These are phyloP conservation scores for Cheilinus undulatus DNA, from an alignment of 2,113 vertebrate species.

Conservation along the genomic window DNA sequence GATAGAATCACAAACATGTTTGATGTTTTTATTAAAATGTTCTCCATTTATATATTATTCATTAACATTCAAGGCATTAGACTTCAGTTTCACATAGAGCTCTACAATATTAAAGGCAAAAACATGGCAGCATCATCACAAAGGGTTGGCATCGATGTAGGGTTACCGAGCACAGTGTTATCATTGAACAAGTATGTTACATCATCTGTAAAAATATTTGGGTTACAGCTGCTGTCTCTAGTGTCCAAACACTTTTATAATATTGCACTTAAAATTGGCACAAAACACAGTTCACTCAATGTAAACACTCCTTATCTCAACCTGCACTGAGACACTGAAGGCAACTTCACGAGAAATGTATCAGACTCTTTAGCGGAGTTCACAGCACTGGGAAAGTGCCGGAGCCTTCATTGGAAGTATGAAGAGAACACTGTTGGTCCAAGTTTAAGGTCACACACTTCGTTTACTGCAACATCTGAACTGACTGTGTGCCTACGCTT, in stretches of 20 bases:
- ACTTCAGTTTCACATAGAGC: constrained; percentile 28
- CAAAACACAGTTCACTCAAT: constrained; percentile 22
- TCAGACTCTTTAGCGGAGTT: background rate
- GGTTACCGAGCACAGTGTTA: constrained; percentile 46
- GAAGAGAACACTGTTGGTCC: too few relatives aligned
- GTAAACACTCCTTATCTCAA: constrained; percentile 63
- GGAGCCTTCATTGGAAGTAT: too few relatives aligned
- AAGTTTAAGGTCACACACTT: too few relatives aligned
- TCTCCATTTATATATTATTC: constrained; percentile 71
- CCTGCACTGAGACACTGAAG: constrained; percentile 29
- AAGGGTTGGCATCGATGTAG: constrained; percentile 46
- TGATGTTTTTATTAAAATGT: constrained; percentile 71
- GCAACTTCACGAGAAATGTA: background rate
- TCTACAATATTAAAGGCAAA: constrained; percentile 67
- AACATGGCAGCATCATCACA: constrained; percentile 39
- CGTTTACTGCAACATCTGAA: constrained; percentile 1
- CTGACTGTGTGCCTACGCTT: too few relatives aligned
- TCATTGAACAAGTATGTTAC: constrained; percentile 55
- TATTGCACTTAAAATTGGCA: constrained; percentile 78
- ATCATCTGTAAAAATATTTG: constrained; percentile 70
- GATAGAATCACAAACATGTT: too few relatives aligned
- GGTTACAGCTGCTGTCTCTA: constrained; percentile 65
- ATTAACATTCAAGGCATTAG: constrained; percentile 63
- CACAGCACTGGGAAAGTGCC: too few relatives aligned
- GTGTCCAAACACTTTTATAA: constrained; percentile 43